These are phyloP conservation scores for Leptopterna dolabrata DNA, from an alignment of 2,888 invertebrate species.

Conservation along the genomic window DNA sequence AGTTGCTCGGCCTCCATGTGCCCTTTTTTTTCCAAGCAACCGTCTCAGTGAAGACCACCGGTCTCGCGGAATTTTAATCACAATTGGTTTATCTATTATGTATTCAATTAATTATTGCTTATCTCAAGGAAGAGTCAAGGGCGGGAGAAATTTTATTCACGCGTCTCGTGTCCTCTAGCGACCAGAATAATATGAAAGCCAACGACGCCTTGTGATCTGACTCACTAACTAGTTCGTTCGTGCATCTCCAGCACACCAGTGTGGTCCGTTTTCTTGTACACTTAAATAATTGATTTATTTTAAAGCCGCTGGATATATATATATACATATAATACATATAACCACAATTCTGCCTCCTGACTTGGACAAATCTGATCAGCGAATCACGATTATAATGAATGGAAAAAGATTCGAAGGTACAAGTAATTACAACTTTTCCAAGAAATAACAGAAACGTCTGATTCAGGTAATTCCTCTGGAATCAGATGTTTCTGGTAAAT, in stretches of 20 bases:
- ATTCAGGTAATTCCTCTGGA: too few relatives aligned
- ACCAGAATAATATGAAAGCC: background rate
- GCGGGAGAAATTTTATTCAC: background rate
- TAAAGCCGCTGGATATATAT: too few relatives aligned
- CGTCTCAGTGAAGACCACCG: background rate
- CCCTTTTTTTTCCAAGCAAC: background rate
- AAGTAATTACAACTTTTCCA: too few relatives aligned
- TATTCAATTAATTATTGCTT: background rate
- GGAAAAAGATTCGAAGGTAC: too few relatives aligned
- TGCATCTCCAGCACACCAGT: background rate
- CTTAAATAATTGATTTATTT: too few relatives aligned
- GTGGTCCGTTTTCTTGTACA: background rate
- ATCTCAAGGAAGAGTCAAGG: background rate
- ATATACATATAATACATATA: too few relatives aligned
- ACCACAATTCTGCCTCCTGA: too few relatives aligned
- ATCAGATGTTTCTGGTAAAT: too few relatives aligned
- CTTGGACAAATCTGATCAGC: too few relatives aligned
- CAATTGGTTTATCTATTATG: background rate
- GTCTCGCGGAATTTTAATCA: background rate
- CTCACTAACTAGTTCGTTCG: background rate
- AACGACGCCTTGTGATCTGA: background rate
- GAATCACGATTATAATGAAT: too few relatives aligned
- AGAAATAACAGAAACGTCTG: too few relatives aligned
- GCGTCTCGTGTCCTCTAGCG: background rate
- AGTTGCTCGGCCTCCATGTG: background rate